Base-by-base conservation (phyloP, 1,140 invertebrate species). In the Panagrolaimus sp. region DNA sequence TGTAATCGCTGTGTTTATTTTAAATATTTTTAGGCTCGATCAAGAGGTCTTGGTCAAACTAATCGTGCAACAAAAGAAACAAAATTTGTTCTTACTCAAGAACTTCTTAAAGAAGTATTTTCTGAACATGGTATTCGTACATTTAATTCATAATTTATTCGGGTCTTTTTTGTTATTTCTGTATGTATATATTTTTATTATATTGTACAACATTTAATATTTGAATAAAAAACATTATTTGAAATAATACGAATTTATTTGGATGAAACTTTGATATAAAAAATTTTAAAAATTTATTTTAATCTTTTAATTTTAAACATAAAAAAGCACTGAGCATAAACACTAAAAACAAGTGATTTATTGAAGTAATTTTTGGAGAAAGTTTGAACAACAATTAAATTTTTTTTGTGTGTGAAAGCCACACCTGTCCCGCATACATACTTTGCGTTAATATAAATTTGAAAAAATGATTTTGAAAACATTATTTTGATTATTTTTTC, bases 311-410 rank as follows among this genome's bases (percentile, higher is more conserved):
- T 38, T 38, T 38, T 2, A 38, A 38, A 2, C 2, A 38, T 38
- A 38, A 38, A 57, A 57, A 20, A 57, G 27, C 20, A 57, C 51
- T 57, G 51, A 57, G 51, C 51, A 57, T 27, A 27, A 57, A 25
- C 20, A 20, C 27, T 25, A 25, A 25, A 57, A 57, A 25, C 51
- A 57, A 57, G 51, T 57, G 51, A 57, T 57, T 57, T 57, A 57
- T 57, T 57, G 51, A 57, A 57, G 51, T 57, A 57, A 25, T 57
- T 57, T 57, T 57, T 20, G 11, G 51, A 57, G 20, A 57, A 16
- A 57, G 20, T 20, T 25, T 57, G 27, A 57, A 57, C 20, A 57
- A 57, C 27, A 25, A 57, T 25, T n/a, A n/a, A n/a, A n/a, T n/a
- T n/a, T n/a, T n/a, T 25, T 57, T 25, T 20, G n/a, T 57, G 20